Evolutionary conservation across 2,797 vertebrate genomes (phyloP).

Genomic region (Falco biarmicus): DNA sequence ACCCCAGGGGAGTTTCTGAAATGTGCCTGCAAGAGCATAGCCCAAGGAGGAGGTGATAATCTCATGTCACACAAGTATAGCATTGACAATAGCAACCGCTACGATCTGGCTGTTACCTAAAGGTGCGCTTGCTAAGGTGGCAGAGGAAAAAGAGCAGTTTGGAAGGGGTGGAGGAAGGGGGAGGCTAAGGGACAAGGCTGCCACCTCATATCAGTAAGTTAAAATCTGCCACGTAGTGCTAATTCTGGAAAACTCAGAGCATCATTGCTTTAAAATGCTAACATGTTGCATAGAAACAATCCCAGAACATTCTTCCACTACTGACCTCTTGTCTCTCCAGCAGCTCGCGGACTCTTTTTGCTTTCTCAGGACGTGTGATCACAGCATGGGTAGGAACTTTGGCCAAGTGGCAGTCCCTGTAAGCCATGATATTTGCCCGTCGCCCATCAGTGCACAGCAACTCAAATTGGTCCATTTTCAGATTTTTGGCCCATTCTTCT

Average conservation of each 20-base stretch:
- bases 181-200: not conserved
- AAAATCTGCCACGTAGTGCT: fast-evolving
- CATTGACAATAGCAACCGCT: not conserved
- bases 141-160: not conserved
- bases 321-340: slow-evolving; percentile 84
- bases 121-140: not conserved
- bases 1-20: not conserved
- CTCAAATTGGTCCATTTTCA: slow-evolving; percentile 73
- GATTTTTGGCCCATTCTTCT: slow-evolving; percentile 70
- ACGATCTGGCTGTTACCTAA: not conserved
- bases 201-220: not conserved
- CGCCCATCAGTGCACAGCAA: slow-evolving; percentile 83
- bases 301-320: not conserved
- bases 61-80: not conserved
- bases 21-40: not conserved
- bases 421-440: slow-evolving; percentile 67
- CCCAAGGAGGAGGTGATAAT: not conserved
- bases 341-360: slow-evolving; percentile 57
- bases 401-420: slow-evolving; percentile 80
- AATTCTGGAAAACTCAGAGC: not conserved
- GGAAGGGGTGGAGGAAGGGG: not conserved
- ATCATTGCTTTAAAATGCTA: not conserved
- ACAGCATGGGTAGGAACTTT: slow-evolving; percentile 87
- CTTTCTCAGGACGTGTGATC: slow-evolving; percentile 81
- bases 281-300: fast-evolving